Evolutionary conservation across 2,888 invertebrate species (phyloP), one percentile per base, ranked within the genome.

Genomic region (Leucozona laternaria): DNA sequence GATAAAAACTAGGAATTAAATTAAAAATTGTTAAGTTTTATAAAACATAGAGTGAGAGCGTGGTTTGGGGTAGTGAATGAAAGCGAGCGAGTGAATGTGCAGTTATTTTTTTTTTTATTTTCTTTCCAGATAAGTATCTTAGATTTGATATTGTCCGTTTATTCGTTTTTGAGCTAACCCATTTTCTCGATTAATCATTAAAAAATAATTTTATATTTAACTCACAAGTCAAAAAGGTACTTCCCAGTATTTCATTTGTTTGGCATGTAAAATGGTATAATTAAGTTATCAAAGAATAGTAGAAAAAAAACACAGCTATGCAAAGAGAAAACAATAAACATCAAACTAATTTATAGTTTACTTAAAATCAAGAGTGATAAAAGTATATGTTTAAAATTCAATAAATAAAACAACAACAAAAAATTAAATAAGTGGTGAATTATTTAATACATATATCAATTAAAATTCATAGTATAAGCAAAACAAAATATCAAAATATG

Each of bases 11-110:
- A 28, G 15, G 15, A 53, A 53, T 53, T 53, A 28, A 53, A n/a
- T 8, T 53, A 25, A 53, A 53, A 53, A 28, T 53, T 53, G 53
- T 53, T 53, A 53, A 53, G 53, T 53, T 28, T 53, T 28, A 53
- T 28, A 53, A 28, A 53, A 28, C 22, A 50, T 3, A 22, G 22
- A 50, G 50, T 50, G 50, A 50, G 50, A 50, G 13, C 50, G 13
- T 50, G 22, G 13, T 25, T 6, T 13, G 13, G 11, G 7, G n/a
- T 15, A 13, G 4, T 53, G 53, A 28, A n/a, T 25, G 15, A 0
- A 15, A 8, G 53, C 3, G 53, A 53, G 13, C 25, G 53, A 53
- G 8, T 53, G 53, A 53, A 53, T 53, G 25, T 13, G 22, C 20
- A 50, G 2, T 50, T 1, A 15, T 5, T 28, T 15, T 40, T 15